Evolutionary conservation across 2,113 vertebrate species (phyloP).

Genomic region (Elanus axillaris): DNA sequence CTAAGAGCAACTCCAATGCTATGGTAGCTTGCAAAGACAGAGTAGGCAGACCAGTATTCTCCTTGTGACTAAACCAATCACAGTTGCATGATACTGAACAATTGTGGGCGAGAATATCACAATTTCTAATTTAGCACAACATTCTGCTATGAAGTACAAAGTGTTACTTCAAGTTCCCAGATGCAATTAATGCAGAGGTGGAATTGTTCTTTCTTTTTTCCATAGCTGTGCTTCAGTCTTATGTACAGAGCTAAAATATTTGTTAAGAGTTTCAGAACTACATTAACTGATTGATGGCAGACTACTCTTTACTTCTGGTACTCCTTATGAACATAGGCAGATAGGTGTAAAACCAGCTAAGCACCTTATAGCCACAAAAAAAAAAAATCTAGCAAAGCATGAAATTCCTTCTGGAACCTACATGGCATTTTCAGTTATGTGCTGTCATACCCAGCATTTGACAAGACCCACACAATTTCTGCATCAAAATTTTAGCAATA

Average conservation of each 20-base stretch:
- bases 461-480: neutral
- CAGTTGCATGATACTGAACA: neutral
- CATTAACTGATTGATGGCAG: neutral
- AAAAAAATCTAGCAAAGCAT: neutral
- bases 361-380: neutral
- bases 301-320: neutral
- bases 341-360: neutral
- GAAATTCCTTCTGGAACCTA: neutral
- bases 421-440: neutral
- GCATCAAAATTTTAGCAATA: neutral
- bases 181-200: slow-evolving; percentile 43
- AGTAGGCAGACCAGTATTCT: slow-evolving; percentile 21
- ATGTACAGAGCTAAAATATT: neutral
- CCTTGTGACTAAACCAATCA: slow-evolving; percentile 43
- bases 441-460: neutral
- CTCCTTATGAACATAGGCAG: neutral
- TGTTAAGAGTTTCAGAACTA: neutral
- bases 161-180: slow-evolving; percentile 26
- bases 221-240: neutral
- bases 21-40: neutral
- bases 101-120: slow-evolving; percentile 39
- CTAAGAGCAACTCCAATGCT: neutral
- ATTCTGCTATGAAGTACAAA: slow-evolving; percentile 44
- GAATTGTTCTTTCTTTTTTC: slow-evolving; percentile 11
- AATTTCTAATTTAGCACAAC: slow-evolving; percentile 47